Evolutionary conservation across 2,797 vertebrate species (phyloP).

Genomic region (Chiroxiphia lanceolata): DNA sequence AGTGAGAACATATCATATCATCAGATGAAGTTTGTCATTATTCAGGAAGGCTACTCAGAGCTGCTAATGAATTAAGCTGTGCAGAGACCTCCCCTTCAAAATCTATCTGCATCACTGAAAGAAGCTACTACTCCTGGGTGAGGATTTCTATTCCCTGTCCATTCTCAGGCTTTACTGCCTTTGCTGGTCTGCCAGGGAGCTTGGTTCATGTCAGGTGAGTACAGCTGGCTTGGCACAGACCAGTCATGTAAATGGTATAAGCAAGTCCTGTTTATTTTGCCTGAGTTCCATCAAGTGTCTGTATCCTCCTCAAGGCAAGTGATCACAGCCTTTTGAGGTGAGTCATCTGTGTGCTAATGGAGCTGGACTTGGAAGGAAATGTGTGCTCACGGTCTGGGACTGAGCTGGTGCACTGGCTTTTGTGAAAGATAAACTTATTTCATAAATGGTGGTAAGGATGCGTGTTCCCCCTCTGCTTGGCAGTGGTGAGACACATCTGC

Average conservation of each 20-base stretch:
- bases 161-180: background rate
- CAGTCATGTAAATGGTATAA: background rate
- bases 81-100: background rate
- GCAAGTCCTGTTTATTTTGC: background rate
- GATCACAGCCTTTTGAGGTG: background rate
- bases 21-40: background rate
- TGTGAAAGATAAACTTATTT: background rate
- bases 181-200: background rate
- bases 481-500: background rate
- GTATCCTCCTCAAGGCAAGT: background rate
- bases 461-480: background rate
- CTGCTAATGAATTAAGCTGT: background rate
- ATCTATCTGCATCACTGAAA: background rate
- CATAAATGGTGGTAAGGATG: background rate
- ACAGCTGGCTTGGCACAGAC: background rate
- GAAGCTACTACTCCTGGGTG: background rate
- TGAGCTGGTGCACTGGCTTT: background rate
- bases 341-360: background rate
- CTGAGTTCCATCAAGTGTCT: background rate
- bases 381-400: background rate
- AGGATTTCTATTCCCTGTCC: background rate
- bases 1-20: background rate
- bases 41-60: background rate
- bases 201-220: background rate
- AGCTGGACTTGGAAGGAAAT: background rate